Evolutionary conservation across 2,797 vertebrate species (phyloP).

Genomic region (Crenichthys baileyi): DNA sequence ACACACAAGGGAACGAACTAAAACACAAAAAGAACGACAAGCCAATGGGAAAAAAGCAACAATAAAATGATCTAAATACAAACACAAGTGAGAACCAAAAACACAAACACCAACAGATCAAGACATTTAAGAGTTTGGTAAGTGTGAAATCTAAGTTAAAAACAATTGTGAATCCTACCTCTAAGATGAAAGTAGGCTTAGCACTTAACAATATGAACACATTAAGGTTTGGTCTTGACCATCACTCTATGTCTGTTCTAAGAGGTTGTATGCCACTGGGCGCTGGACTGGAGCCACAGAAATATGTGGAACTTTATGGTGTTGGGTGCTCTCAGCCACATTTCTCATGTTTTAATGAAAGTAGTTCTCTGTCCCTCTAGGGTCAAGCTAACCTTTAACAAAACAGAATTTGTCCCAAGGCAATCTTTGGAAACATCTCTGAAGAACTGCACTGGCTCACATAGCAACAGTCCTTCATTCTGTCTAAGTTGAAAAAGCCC

Average conservation of each 20-base stretch:
- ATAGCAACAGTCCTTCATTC: not conserved
- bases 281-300: not conserved
- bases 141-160: not conserved
- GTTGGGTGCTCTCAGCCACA: not conserved
- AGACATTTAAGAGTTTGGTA: not conserved
- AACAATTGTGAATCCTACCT: not conserved
- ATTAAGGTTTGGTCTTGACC: not conserved
- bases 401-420: not conserved
- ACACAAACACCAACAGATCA: not conserved
- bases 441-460: not conserved
- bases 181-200: not conserved
- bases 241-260: not conserved
- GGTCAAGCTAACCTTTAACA: not conserved
- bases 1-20: not conserved
- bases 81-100: not conserved
- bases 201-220: not conserved
- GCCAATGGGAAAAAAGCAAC: no score
- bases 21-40: not conserved
- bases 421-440: not conserved
- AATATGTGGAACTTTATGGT: not conserved
- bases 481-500: conserved; percentile 1
- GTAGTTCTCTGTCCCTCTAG: not conserved
- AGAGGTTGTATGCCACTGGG: not conserved
- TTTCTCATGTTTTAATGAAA: conserved; percentile 2
- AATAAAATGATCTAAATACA: no score